Evolutionary conservation across 2,113 vertebrate species (phyloP), one percentile per base, ranked within the genome.

Genomic region (Anthoscopus minutus): DNA sequence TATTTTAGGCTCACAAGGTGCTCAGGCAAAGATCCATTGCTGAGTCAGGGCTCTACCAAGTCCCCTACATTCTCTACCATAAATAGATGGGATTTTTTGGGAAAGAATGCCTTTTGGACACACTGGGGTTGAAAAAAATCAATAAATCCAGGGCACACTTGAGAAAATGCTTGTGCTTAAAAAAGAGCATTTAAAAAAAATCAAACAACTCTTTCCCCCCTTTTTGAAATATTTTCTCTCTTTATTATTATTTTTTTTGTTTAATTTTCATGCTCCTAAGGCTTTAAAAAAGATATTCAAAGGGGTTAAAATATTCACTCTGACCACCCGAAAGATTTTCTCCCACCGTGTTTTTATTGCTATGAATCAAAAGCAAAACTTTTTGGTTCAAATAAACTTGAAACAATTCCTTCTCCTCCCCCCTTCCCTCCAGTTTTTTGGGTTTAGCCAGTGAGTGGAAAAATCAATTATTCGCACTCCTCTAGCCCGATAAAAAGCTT

Each of bases 391-490:
- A 78, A 95, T 84, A 81, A 91, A 94, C 92, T 96, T 40, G 87
- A 94, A 95, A 94, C 89, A 89, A 92, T 92, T 92, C 89, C 81
- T 94, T 92, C 83, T 91, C 80, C 83, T 90, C 84, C 81, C 90
- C 30, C 27, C 19, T 40, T 17, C 74, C 65, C 69, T 62, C 14
- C 33, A 24, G 51, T 57, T 70, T 94, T 95, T 92, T 47, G 60
- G 60, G 81, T 95, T 92, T 96, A 66, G 80, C 73, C 94, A 96
- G 61, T 18, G 81, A 96, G 93, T 81, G 93, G 94, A 96, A 96
- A 96, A 96, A 95, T 96, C 94, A 94, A 94, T 96, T 96, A 70
- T 95, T 95, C 4, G 33, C 93, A 85, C 96, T 96, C 81, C 84
- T 95, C 87, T 14, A 42, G 83, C 21, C 80, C 0, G 77, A 95